These are phyloP conservation scores for Ctenopoma multispine DNA, from an alignment of 2,797 vertebrate genomes.

Conservation along the genomic window DNA sequence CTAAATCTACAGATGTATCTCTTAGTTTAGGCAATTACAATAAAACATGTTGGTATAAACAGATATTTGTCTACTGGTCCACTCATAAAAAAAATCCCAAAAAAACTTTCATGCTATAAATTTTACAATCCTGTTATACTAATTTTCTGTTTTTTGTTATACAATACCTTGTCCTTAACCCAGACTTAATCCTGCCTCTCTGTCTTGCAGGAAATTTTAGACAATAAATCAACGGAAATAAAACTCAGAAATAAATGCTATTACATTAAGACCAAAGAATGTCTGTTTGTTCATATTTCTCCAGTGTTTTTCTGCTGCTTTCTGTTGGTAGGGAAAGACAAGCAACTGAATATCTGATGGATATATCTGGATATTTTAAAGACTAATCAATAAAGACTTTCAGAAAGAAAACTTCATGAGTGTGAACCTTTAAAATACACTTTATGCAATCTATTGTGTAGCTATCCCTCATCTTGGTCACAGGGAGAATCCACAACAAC, in stretches of 20 bases:
- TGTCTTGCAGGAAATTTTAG: not conserved
- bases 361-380: too few species aligned
- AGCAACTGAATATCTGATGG: too few species aligned
- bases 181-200: not conserved
- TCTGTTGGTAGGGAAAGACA: not conserved
- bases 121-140: not conserved
- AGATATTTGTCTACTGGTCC: not conserved
- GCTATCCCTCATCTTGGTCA: slow-evolving; percentile 11
- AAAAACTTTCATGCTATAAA: not conserved
- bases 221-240: not conserved
- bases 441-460: not conserved
- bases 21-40: not conserved
- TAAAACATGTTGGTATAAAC: not conserved
- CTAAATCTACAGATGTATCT: not conserved
- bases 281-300: not conserved
- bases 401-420: not conserved
- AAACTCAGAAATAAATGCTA: not conserved
- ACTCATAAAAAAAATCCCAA: not conserved
- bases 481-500: slow-evolving; percentile 16
- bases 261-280: not conserved
- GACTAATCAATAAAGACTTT: not conserved
- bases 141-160: slow-evolving; percentile 1
- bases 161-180: not conserved
- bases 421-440: not conserved
- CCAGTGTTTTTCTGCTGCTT: not conserved